Percentiles rank a stretch among this genome's conserved stretches.
Conservation (phyloP, 2,797 vertebrate species). For the Zalophus californianus region DNA sequence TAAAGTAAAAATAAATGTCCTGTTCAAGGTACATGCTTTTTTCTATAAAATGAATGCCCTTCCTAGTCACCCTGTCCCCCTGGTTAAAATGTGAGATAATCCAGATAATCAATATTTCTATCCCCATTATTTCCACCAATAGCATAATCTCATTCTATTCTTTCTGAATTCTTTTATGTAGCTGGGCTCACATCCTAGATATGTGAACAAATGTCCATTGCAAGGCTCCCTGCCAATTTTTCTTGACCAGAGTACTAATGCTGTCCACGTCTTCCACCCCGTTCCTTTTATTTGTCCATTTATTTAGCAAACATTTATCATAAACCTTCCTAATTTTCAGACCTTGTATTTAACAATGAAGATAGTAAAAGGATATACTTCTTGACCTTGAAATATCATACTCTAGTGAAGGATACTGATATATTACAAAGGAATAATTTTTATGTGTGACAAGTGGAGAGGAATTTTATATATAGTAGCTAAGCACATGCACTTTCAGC, state of each 20-base stretch:
- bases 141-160: neutral
- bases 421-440: neutral
- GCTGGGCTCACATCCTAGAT: neutral
- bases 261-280: fast-evolving
- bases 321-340: neutral
- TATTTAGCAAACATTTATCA: neutral
- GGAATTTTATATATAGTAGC: neutral
- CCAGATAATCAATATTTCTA: neutral
- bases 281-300: neutral
- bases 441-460: neutral
- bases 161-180: neutral
- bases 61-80: fast-evolving
- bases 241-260: neutral
- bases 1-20: neutral
- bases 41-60: neutral
- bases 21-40: neutral
- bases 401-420: neutral
- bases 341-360: neutral
- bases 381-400: slow-evolving; percentile 41
- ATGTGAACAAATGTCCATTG: neutral
- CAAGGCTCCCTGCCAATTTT: neutral
- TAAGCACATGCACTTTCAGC: neutral
- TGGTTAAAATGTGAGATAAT: neutral
- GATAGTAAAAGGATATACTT: neutral
- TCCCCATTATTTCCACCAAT: neutral